Conservation (phyloP, 2,888 invertebrate species). For the Himalopsyche tibetana region DNA sequence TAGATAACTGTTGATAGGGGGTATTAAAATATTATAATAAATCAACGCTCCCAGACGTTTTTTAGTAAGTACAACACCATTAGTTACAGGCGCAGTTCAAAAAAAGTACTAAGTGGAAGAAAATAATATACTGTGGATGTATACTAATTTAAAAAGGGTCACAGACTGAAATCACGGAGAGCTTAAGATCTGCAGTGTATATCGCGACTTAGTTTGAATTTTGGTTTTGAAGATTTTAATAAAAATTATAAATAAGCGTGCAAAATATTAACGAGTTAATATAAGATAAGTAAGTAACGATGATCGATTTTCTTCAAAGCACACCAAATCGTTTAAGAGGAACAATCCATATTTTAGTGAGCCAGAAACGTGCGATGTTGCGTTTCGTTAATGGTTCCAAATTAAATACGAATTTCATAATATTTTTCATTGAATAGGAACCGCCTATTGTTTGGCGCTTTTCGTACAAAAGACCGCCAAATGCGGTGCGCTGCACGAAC, state of each 20-base stretch:
- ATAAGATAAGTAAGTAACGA: neutral
- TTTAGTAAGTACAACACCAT: no score
- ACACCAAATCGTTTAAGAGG: slow-evolving; percentile 38
- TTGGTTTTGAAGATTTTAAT: neutral
- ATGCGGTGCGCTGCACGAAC: slow-evolving; percentile 33
- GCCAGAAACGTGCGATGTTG: slow-evolving; percentile 18
- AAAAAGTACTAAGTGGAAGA: no score
- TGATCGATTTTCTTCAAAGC: slow-evolving; percentile 29
- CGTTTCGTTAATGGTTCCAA: slow-evolving; percentile 23
- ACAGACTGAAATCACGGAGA: no score
- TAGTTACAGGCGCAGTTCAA: no score
- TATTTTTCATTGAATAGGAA: slow-evolving; percentile 40
- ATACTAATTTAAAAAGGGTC: no score
- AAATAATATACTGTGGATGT: no score
- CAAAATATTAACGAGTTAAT: slow-evolving; percentile 17
- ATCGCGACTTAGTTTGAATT: no score
- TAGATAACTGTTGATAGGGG: no score
- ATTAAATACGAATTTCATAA: slow-evolving; percentile 18
- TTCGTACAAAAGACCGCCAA: slow-evolving; percentile 20
- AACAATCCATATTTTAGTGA: slow-evolving; percentile 6
- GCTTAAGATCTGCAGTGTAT: no score
- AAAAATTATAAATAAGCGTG: neutral
- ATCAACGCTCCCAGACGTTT: no score
- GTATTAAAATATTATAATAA: no score
- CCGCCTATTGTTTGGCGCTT: slow-evolving; percentile 31